These are phyloP conservation scores for Eutrigla gurnardus DNA, from an alignment of 2,797 vertebrate genomes.

Conservation along the genomic window DNA sequence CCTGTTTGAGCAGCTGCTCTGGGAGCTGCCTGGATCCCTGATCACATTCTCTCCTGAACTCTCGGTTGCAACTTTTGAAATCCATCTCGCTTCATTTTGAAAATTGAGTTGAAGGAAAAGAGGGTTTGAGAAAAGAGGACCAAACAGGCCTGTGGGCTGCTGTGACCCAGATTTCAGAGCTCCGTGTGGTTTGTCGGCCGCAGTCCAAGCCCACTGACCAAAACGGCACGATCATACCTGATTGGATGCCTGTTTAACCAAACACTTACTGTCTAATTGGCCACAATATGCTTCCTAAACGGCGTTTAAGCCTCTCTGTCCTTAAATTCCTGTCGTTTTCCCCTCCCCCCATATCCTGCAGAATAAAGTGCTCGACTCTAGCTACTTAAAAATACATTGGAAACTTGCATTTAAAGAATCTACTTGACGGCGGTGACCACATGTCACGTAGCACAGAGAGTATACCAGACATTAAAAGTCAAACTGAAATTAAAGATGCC, in stretches of 20 bases:
- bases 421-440: background rate
- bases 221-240: conserved; percentile 27
- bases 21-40: conserved; percentile 27
- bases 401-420: background rate
- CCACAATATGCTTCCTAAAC: background rate
- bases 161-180: conserved; percentile 71
- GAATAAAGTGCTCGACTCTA: background rate
- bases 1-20: conserved; percentile 57
- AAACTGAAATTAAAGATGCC: background rate
- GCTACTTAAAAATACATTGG: background rate
- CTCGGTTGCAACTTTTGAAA: conserved; percentile 25
- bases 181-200: conserved; percentile 39
- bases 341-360: no score
- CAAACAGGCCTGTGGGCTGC: conserved; percentile 54
- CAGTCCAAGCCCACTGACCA: conserved; percentile 38
- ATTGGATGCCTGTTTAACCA: conserved; percentile 17
- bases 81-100: conserved; percentile 10
- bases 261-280: background rate
- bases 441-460: background rate
- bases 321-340: background rate
- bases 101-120: conserved; percentile 26
- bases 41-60: conserved; percentile 26
- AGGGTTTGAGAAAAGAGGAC: conserved; percentile 21
- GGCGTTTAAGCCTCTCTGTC: background rate
- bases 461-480: background rate